These are phyloP conservation scores for Myotis lucifugus DNA, from an alignment of 2,113 vertebrate species.

Conservation along the genomic window DNA sequence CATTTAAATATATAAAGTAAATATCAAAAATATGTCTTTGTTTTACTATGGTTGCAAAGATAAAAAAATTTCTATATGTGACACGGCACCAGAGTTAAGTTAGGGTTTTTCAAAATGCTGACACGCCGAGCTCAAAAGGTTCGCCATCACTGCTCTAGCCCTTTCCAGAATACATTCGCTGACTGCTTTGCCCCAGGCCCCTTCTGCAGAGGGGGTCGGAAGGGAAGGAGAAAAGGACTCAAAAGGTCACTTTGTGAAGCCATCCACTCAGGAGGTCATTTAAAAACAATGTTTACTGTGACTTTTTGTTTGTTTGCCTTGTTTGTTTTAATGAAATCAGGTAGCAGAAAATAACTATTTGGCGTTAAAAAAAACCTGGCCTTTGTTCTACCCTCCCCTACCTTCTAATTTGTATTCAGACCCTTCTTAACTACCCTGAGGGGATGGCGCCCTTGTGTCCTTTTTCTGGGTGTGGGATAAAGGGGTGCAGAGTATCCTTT, in stretches of 20 bases:
- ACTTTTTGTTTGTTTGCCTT: not conserved
- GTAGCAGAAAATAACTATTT: not conserved
- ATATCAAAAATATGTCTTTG: too few relatives aligned
- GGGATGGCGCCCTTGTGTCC: fast-evolving
- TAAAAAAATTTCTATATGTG: too few relatives aligned
- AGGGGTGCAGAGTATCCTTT: not conserved
- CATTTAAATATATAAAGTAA: too few relatives aligned
- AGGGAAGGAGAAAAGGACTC: not conserved
- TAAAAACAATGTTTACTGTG: not conserved
- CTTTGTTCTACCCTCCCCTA: not conserved
- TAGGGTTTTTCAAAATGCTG: too few relatives aligned
- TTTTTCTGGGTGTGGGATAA: not conserved
- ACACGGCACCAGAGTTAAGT: too few relatives aligned
- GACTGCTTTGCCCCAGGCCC: not conserved
- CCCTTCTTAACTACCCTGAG: fast-evolving
- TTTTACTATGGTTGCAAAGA: too few relatives aligned
- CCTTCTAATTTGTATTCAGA: not conserved
- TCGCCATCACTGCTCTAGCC: not conserved
- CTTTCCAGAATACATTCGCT: not conserved
- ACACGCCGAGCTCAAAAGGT: too few relatives aligned
- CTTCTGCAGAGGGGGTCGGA: not conserved
- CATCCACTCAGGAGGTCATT: not conserved
- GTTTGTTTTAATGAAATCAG: not conserved
- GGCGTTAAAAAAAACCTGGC: not conserved
- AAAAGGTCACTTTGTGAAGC: not conserved